A percentile compares a stretch with the other conserved stretches of the same genome.
Evolutionary conservation across 1,140 invertebrate genomes (phyloP).

Genomic region (Hetaerina americana): DNA sequence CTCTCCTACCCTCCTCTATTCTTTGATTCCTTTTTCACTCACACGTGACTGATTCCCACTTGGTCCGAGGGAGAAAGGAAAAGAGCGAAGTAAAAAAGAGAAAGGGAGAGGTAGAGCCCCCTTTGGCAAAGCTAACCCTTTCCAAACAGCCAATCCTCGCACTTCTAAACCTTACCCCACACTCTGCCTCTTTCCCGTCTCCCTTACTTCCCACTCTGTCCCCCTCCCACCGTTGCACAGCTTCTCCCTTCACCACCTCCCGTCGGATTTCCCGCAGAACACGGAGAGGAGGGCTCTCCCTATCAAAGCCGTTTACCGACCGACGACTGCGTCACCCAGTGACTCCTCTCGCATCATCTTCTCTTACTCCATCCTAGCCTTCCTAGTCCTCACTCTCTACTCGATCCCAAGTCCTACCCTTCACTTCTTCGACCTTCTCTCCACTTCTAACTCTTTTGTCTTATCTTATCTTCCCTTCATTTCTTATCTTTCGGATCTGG

Average conservation of each 20-base stretch:
- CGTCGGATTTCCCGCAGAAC: not conserved
- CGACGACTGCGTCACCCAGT: not conserved
- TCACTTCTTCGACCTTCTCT: not conserved
- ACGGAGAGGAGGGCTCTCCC: not conserved
- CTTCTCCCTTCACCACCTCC: not conserved
- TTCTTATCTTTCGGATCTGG: too few species aligned
- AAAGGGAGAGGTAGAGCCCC: not conserved
- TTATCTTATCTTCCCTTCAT: too few species aligned
- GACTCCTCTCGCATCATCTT: not conserved
- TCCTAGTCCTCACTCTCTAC: too few species aligned
- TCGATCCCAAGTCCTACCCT: not conserved
- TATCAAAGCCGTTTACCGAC: not conserved
- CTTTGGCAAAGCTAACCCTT: not conserved
- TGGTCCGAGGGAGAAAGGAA: not conserved
- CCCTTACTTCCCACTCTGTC: too few species aligned
- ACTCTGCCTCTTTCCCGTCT: too few species aligned
- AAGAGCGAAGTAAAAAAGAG: not conserved
- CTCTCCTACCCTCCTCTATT: too few species aligned
- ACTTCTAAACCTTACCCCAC: too few species aligned
- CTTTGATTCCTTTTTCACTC: not conserved
- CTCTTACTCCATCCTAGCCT: not conserved
- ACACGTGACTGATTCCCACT: not conserved
- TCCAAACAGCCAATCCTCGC: not conserved
- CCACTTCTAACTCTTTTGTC: too few species aligned
- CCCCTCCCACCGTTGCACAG: too few species aligned